These are phyloP conservation scores for Herpetotheres cachinnans DNA, from an alignment of 2,113 vertebrate genomes.

Conservation along the genomic window DNA sequence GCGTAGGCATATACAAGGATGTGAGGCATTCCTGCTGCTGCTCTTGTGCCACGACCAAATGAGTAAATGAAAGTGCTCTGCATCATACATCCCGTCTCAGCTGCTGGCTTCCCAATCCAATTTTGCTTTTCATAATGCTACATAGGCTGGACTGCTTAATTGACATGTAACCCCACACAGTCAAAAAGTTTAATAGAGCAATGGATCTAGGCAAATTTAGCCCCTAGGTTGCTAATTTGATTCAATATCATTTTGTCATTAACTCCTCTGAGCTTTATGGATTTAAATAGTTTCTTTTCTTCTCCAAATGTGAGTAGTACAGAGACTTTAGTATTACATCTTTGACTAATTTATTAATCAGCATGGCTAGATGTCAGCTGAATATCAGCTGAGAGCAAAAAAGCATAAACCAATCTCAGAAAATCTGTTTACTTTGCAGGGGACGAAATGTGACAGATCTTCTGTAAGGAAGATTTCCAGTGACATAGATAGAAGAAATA, in stretches of 20 bases:
- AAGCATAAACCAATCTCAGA: neutral
- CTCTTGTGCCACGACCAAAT: neutral
- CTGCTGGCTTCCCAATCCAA: neutral
- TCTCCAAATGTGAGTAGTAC: neutral
- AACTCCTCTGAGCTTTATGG: neutral
- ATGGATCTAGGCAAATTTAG: neutral
- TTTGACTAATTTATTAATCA: neutral
- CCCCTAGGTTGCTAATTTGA: neutral
- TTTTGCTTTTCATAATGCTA: neutral
- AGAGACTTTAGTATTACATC: neutral
- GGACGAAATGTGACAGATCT: neutral
- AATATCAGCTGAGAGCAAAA: neutral
- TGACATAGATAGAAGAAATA: neutral
- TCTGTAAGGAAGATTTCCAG: neutral
- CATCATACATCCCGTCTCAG: neutral
- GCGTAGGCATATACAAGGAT: neutral
- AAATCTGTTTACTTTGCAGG: neutral
- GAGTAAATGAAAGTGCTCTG: neutral
- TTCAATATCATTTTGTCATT: constrained; percentile 8
- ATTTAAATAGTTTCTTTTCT: neutral
- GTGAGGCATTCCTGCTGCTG: neutral
- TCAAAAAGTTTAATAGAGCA: neutral
- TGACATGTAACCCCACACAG: neutral
- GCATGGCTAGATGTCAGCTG: neutral
- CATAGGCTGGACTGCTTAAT: neutral